A percentile compares a stretch with the other conserved stretches of the same genome.
Conservation (phyloP, 2,797 vertebrate species). For the Pitangus sulphuratus region DNA sequence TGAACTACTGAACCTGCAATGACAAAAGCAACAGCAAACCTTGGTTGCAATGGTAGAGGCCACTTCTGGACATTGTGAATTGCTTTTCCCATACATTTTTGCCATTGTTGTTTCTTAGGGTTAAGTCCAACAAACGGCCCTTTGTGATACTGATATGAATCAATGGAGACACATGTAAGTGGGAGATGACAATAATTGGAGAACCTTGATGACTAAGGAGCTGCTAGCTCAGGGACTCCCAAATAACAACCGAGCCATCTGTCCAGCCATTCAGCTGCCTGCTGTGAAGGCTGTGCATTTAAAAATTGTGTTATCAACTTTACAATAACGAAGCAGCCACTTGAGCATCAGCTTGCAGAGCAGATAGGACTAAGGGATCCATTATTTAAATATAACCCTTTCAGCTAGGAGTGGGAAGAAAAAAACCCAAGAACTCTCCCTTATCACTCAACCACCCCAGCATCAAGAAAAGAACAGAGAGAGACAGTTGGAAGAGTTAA, state of each 20-base stretch:
- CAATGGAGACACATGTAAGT: constrained; percentile 5
- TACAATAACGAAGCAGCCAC: neutral
- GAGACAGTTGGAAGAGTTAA: neutral
- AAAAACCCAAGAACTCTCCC: neutral
- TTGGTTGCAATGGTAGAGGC: neutral
- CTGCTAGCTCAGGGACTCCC: neutral
- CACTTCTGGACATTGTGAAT: neutral
- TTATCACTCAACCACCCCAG: neutral
- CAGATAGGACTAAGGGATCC: neutral
- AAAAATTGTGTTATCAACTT: constrained; percentile 43
- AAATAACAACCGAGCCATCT: constrained; percentile 13
- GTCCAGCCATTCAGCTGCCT: neutral
- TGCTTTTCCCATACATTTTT: neutral
- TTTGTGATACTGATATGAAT: neutral
- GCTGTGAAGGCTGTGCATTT: neutral
- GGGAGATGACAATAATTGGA: constrained; percentile 2
- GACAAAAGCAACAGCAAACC: constrained; percentile 6
- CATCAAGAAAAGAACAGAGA: neutral
- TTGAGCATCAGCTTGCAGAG: constrained; percentile 3
- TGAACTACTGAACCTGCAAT: constrained; percentile 3
- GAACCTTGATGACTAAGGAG: constrained; percentile 36
- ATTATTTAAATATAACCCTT: neutral
- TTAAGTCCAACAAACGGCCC: neutral
- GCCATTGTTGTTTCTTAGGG: neutral
- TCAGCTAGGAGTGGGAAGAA: neutral